Base-by-base conservation (phyloP, 2,113 vertebrate species). In the Epinephelus fuscoguttatus region DNA sequence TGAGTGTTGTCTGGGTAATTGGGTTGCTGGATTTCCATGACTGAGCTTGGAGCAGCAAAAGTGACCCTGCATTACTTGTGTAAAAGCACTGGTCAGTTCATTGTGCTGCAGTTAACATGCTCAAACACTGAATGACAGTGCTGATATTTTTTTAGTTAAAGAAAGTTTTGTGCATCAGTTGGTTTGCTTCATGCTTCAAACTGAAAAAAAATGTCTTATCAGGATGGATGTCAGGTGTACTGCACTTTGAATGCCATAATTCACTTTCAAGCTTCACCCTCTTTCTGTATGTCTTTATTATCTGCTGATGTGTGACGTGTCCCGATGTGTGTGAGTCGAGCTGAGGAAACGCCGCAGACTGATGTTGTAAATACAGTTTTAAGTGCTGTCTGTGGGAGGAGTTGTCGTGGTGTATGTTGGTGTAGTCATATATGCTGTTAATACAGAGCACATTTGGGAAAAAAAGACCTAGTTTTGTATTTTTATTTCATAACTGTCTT, bases 381-480 rank as follows among this genome's bases (percentile, higher is more conserved):
- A 78, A 83, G 78, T 53, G 52, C 80, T 84, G 52, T 61, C 80
- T 84, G 52, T 61, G 88, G 85, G 42, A 82, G 63, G 53, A 72
- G 55, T 23, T 45, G 72, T 81, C 76, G 74, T 78, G 13, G 47
- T 57, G 25, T 70, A 33, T 75, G 71, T 73, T 83, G 21, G 60
- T 75, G 63, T 80, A 70, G 21, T 80, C 18, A 19, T 59, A 10
- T 59, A 73, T 90, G 67, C 73, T 90, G 72, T 78, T 74, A 74
- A 82, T 33, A 8, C 18, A 60, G 49, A 55, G 59, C 19, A 52
- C 33, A 78, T 25, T n/a, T 6, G 1, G 61, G 72, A 76, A 70
- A 30, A 86, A 86, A 66, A 71, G 2, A 66, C 56, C 61, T 83
- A 84, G 80, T 91, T 89, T 90, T 91, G 56, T 93, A 89, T 72